A percentile compares a stretch with the other conserved stretches of the same genome.
phyloP scores from a whole-genome alignment of 2,888 invertebrate genomes.

The Nemotelus pantherinus region DNA sequence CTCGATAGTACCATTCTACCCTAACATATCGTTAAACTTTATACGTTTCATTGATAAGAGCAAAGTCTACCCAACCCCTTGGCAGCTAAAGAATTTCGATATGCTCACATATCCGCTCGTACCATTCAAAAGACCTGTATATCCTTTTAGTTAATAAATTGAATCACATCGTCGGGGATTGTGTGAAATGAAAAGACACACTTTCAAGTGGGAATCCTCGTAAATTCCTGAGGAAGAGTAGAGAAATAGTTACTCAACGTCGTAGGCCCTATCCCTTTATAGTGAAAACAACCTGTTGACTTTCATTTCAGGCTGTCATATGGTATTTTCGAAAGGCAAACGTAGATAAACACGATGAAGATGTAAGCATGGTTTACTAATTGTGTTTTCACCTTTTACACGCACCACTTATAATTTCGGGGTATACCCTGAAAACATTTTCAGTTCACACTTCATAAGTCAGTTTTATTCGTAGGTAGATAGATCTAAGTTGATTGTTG shows the following conservation, averaged over 20 bases:
- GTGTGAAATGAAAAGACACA: conserved; percentile 29
- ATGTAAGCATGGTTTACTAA: conserved; percentile 4
- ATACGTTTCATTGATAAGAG: neutral
- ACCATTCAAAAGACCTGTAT: neutral
- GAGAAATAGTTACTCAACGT: conserved; percentile 8
- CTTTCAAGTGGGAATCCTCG: conserved; percentile 1
- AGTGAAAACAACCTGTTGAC: conserved; percentile 17
- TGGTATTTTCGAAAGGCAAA: neutral
- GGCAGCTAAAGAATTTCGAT: too few species aligned
- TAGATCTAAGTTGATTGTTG: neutral
- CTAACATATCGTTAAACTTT: neutral
- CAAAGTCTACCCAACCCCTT: too few species aligned
- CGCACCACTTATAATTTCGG: conserved; percentile 31
- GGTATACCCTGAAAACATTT: conserved; percentile 47
- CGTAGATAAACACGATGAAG: neutral
- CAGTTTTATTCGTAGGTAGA: conserved; percentile 39
- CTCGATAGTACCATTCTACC: neutral
- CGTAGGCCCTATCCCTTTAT: neutral
- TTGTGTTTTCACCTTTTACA: conserved; percentile 27
- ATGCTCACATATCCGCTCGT: too few species aligned
- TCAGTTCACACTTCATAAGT: conserved; percentile 50
- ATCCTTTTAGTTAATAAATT: conserved; percentile 20
- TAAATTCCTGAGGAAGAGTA: conserved; percentile 1
- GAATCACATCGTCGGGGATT: conserved; percentile 21
- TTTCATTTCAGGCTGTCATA: conserved; percentile 3